Evolutionary conservation across 2,888 invertebrate species (phyloP).

Genomic region (Amiota communis): DNA sequence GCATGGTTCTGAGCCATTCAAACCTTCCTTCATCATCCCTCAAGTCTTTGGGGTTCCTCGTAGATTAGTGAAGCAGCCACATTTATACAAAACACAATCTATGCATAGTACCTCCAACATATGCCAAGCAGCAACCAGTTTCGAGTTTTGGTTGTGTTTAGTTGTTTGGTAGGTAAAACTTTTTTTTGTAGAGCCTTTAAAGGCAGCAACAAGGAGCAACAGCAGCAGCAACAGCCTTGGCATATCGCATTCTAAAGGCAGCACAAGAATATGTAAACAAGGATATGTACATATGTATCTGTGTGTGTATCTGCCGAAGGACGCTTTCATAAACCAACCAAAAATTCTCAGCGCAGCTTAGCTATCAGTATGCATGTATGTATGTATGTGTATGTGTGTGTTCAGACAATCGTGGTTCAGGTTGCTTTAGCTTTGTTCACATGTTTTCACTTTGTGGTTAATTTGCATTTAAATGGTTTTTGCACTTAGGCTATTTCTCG

Average conservation of each 20-base stretch:
- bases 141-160: background rate
- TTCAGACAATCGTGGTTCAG: slow-evolving; percentile 28
- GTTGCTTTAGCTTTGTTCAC: slow-evolving; percentile 57
- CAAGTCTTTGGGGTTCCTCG: background rate
- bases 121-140: background rate
- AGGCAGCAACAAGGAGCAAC: background rate
- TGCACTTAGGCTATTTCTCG: slow-evolving; percentile 69
- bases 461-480: slow-evolving; percentile 72
- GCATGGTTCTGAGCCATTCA: background rate
- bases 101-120: background rate
- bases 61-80: slow-evolving; percentile 16
- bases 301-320: background rate
- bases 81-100: slow-evolving; percentile 9
- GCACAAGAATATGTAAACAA: background rate
- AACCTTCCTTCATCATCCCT: background rate
- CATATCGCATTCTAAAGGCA: slow-evolving; percentile 34
- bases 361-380: background rate
- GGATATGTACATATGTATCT: too few species aligned
- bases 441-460: slow-evolving; percentile 70
- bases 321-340: background rate
- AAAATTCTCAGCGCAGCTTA: background rate
- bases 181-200: slow-evolving; percentile 56
- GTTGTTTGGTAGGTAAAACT: slow-evolving; percentile 49
- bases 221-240: background rate
- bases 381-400: slow-evolving; percentile 28